phyloP scores from a whole-genome alignment of 2,888 invertebrate species.

The Bimastos eiseni region DNA sequence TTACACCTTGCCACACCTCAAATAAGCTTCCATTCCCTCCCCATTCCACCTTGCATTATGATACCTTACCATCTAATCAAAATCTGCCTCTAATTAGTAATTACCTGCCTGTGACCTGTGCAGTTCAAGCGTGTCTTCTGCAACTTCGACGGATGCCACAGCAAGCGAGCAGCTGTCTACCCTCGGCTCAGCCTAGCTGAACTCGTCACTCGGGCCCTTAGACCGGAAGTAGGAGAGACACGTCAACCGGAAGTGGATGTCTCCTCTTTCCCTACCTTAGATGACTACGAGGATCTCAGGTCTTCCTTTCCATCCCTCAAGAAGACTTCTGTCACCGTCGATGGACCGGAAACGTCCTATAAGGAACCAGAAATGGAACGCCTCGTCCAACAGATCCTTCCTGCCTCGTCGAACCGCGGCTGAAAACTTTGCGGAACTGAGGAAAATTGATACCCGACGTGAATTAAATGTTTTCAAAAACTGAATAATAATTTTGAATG shows the following conservation, averaged over 20 bases:
- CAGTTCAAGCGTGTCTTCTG: slow-evolving; percentile 29
- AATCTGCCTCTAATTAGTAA: no score
- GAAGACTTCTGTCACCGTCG: neutral
- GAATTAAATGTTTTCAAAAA: neutral
- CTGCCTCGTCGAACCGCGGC: neutral
- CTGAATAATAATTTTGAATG: neutral
- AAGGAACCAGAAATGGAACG: slow-evolving; percentile 17
- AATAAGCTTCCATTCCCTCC: no score
- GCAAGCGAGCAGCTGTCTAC: slow-evolving; percentile 7
- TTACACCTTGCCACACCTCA: no score
- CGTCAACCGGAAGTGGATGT: neutral
- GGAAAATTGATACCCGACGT: neutral
- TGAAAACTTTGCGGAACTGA: neutral
- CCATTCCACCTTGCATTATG: no score
- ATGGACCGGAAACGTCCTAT: neutral
- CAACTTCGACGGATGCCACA: slow-evolving; percentile 31
- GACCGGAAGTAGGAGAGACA: neutral
- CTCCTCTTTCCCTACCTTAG: neutral
- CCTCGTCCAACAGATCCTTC: neutral
- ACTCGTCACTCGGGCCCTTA: neutral
- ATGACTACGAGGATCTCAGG: neutral
- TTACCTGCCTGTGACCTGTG: neutral
- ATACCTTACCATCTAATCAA: no score
- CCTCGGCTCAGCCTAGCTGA: neutral
- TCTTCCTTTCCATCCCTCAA: neutral